Conservation (phyloP, 1,140 invertebrate genomes). For the Pantala flavescens region DNA sequence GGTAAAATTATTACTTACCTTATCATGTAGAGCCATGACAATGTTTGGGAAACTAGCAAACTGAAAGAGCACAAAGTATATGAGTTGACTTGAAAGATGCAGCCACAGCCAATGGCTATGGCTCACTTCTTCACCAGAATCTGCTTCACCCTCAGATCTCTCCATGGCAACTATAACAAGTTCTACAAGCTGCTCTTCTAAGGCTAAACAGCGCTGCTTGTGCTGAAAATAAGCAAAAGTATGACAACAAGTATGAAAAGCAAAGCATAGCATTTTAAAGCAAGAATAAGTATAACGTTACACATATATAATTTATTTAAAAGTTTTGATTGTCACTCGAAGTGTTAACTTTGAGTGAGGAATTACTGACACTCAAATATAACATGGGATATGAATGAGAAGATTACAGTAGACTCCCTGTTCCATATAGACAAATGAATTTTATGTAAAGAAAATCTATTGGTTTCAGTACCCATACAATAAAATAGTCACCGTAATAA, state of each 20-base stretch:
- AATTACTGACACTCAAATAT: too few species aligned
- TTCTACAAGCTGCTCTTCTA: conserved; percentile 90
- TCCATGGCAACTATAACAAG: conserved; percentile 87
- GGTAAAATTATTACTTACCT: too few species aligned
- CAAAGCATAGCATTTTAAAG: conserved; percentile 11
- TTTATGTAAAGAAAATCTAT: too few species aligned
- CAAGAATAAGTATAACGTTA: background rate
- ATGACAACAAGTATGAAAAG: conserved; percentile 16
- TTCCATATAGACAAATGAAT: too few species aligned
- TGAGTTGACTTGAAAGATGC: conserved; percentile 87
- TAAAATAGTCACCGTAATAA: too few species aligned
- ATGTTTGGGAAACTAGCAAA: conserved; percentile 89
- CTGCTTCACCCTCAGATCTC: conserved; percentile 59
- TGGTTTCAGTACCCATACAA: too few species aligned
- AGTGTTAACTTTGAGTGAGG: too few species aligned
- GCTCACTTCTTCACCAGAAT: conserved; percentile 18
- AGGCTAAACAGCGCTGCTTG: conserved; percentile 75
- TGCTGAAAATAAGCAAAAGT: conserved; percentile 43
- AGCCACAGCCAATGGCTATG: conserved; percentile 77
- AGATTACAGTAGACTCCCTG: too few species aligned
- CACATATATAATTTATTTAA: too few species aligned
- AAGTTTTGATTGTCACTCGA: too few species aligned
- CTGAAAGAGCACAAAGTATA: conserved; percentile 92
- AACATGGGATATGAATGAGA: too few species aligned
- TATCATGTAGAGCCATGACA: conserved; percentile 77